Evolutionary conservation across 2,797 vertebrate species (phyloP), one percentile per base, ranked within the genome.

Genomic region (Sebastes minor): DNA sequence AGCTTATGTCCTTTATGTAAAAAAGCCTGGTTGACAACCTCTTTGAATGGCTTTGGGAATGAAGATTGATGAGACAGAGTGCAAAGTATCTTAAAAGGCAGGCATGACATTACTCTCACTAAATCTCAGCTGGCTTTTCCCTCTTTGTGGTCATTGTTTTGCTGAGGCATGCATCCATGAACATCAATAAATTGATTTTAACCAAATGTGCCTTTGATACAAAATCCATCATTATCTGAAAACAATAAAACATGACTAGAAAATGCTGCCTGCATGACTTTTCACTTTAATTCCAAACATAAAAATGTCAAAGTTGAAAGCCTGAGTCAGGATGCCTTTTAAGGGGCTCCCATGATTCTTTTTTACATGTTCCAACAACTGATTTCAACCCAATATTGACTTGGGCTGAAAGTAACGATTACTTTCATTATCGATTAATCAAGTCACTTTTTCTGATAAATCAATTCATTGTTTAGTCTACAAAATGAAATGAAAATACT

Each of bases 241-340:
- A 68, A 85, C 68, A 83, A 82, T 92, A 68, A 89, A 81, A 83
- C 53, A 56, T 30, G 78, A 80, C 78, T 14, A n/a, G 42, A 38
- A 74, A 52, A 83, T 68, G 59, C 59, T 74, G 14, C 61, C 20
- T 81, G 52, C 49, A 33, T 61, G 25, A 11, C 70, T 68, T 83
- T 62, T 76, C 8, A 22, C 32, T 25, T 20, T 18, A 79, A 76
- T 81, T 81, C 46, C 42, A 64, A 56, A 61, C 60, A 84, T 83
- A 71, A 86, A 89, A 71, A 73, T 88, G 77, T 90, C 73, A 83
- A 38, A 70, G 22, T 35, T 30, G 18, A 77, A 68, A 55, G 42
- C 2, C 5, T 67, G 11, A 33, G 59, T 57, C 2, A 27, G 13
- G 18, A 25, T 72, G 27, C 35, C 28, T 79, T 78, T 76, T 38